Evolutionary conservation across 2,113 vertebrate genomes (phyloP), one percentile per base, ranked within the genome.

Genomic region (Thalassoma bifasciatum): DNA sequence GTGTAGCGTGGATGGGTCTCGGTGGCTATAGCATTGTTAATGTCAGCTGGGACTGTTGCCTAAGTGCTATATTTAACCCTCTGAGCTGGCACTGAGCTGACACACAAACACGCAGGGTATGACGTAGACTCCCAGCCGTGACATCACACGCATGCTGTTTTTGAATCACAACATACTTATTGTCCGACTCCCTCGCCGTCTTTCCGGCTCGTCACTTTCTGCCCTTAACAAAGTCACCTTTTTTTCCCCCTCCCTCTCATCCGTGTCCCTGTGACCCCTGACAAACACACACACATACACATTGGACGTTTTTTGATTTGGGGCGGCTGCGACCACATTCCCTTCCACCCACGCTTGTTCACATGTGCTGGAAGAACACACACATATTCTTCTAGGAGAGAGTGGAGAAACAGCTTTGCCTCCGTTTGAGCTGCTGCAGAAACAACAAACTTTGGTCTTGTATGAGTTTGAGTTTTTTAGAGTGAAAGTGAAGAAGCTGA

Each of bases 331-430:
- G 63, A 84, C 87, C 86, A 88, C 88, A 89, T 88, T 91, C 87
- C 86, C 89, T 81, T 89, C 83, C 88, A 81, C 90, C 90, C 86
- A 89, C 86, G 73, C 90, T 76, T 69, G 81, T 89, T 89, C 82
- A 86, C 86, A 86, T 90, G 87, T 91, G 83, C 75, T n/a, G 68
- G 83, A 87, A 79, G 75, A 89, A 83, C 84, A 77, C 88, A 81
- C 84, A 56, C 63, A 62, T 65, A 76, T 59, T 73, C 69, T 54
- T 50, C 30, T 4, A 4, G 6, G 73, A 72, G 78, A 47, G n/a
- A 77, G 30, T n/a, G 12, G 58, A 44, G n/a, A 23, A 76, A 36
- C 37, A 40, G 30, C 64, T 59, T 21, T 63, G 30, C 70, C 57
- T 63, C 24, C 14, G 1, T 64, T 62, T 24, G 42, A 16, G 22